phyloP scores from a whole-genome alignment of 1,140 invertebrate species.

The Cydia splendana region DNA sequence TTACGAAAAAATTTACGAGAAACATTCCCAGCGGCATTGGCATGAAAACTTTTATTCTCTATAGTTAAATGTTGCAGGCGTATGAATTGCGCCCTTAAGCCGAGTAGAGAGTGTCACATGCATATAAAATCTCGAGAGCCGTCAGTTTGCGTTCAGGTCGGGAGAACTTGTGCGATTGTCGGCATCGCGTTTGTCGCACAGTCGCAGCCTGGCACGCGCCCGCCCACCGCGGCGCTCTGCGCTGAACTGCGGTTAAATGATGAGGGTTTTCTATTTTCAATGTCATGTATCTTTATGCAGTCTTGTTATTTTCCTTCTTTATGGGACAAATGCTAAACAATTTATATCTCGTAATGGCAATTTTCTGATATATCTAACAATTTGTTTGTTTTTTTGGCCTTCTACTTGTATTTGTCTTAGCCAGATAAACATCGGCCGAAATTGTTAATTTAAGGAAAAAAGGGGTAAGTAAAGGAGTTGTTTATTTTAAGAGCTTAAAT shows the following conservation, averaged over 20 bases:
- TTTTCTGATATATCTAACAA: conserved; percentile 5
- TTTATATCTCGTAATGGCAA: conserved; percentile 21
- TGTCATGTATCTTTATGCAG: conserved; percentile 40
- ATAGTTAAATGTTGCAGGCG: conserved; percentile 20
- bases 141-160: conserved; percentile 46
- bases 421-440: not conserved
- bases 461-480: not conserved
- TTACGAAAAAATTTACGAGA: not conserved
- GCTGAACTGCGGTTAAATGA: conserved; percentile 60
- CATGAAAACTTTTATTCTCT: conserved; percentile 19
- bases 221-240: conserved; percentile 56
- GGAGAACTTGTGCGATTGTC: conserved; percentile 41
- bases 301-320: conserved; percentile 29
- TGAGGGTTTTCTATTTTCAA: conserved; percentile 57
- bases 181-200: conserved; percentile 33
- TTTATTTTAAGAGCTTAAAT: not conserved
- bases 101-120: conserved; percentile 10
- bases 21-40: conserved; percentile 4
- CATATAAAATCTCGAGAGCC: conserved; percentile 15
- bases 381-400: not conserved
- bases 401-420: not conserved
- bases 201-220: conserved; percentile 43
- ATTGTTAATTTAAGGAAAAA: not conserved
- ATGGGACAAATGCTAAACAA: conserved; percentile 25
- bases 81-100: conserved; percentile 16